A percentile compares a stretch with the other conserved stretches of the same genome.
These are phyloP conservation scores for Podabrus alpinus DNA, from an alignment of 2,888 invertebrate species.

Conservation along the genomic window DNA sequence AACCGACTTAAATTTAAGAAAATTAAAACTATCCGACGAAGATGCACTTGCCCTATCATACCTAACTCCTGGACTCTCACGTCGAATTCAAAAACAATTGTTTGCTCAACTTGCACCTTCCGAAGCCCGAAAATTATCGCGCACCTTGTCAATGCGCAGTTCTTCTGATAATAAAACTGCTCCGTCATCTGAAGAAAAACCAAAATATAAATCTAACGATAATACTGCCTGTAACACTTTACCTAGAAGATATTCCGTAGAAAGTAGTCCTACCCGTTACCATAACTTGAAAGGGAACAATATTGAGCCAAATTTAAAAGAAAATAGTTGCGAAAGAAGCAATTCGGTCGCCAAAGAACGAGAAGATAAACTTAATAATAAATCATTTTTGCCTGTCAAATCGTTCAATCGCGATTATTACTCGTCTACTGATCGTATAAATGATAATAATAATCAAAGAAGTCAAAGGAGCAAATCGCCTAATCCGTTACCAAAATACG, in stretches of 20 bases:
- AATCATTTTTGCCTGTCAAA: conserved; percentile 47
- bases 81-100: conserved; percentile 72
- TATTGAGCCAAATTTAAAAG: not conserved
- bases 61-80: conserved; percentile 72
- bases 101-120: conserved; percentile 71
- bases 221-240: conserved; percentile 48
- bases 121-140: conserved; percentile 68
- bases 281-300: conserved; percentile 11
- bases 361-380: conserved; percentile 3
- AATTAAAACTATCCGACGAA: conserved; percentile 70
- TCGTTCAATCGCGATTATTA: conserved; percentile 12
- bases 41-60: conserved; percentile 71
- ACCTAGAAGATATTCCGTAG: conserved; percentile 54
- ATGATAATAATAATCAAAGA: not conserved
- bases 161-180: conserved; percentile 35
- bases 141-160: conserved; percentile 63
- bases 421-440: conserved; percentile 2
- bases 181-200: conserved; percentile 10
- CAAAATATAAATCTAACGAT: conserved; percentile 33
- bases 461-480: conserved; percentile 25
- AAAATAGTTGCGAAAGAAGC: not conserved
- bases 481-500: conserved; percentile 8
- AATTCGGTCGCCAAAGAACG: not conserved
- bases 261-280: conserved; percentile 36
- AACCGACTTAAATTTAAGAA: conserved; percentile 66